phyloP scores from a whole-genome alignment of 2,797 vertebrate genomes.

The Lemur catta region DNA sequence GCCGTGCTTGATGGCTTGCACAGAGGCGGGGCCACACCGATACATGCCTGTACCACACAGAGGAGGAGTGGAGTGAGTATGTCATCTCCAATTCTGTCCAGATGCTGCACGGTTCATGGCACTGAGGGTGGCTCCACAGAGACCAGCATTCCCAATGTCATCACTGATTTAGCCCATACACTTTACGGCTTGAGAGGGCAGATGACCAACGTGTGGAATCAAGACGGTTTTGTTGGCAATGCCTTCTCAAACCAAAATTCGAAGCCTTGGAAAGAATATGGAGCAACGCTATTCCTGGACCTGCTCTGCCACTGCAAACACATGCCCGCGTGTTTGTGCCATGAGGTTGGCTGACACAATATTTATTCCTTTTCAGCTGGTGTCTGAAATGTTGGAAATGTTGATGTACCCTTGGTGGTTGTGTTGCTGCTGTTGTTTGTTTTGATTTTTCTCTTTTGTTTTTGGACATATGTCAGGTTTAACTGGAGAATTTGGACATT shows the following conservation, averaged over 20 bases:
- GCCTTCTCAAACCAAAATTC: neutral
- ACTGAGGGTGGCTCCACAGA: neutral
- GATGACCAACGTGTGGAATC: rapidly evolving
- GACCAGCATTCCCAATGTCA: rapidly evolving
- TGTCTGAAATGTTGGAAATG: neutral
- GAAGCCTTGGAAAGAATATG: neutral
- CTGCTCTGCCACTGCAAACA: neutral
- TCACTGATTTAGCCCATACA: neutral
- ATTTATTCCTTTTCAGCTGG: neutral
- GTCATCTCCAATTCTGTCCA: neutral
- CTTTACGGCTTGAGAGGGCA: neutral
- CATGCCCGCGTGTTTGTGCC: too few species aligned
- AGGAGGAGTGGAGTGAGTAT: neutral
- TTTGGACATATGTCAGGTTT: neutral
- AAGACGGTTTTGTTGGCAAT: neutral
- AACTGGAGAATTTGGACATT: neutral
- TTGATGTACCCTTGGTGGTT: neutral
- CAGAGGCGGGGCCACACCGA: conserved; percentile 95
- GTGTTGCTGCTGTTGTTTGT: neutral
- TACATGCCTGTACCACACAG: conserved; percentile 88
- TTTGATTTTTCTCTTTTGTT: neutral
- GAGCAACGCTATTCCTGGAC: neutral
- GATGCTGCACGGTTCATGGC: too few species aligned
- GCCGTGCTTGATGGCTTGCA: conserved; percentile 95
- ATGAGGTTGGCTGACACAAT: rapidly evolving